Evolutionary conservation across 2,797 vertebrate genomes (phyloP).

Genomic region (Lutra lutra): DNA sequence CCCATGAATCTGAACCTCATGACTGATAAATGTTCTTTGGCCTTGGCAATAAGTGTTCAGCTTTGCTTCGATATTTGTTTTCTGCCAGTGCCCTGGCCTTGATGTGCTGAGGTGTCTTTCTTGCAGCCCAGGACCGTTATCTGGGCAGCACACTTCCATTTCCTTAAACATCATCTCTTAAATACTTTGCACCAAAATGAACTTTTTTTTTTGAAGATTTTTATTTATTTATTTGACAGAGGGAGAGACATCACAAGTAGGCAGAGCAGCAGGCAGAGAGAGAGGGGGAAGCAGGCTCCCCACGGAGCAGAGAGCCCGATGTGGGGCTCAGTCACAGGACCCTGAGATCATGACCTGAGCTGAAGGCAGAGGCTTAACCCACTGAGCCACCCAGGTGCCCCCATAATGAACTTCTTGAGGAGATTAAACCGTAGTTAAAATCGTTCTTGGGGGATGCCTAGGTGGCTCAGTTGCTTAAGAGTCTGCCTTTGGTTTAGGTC

Average conservation of each 20-base stretch:
- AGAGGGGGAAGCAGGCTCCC: too few relatives aligned
- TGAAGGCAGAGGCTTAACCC: too few relatives aligned
- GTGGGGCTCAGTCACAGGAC: too few relatives aligned
- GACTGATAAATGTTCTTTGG: not conserved
- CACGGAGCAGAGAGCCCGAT: too few relatives aligned
- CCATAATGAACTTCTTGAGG: not conserved
- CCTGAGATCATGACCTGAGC: too few relatives aligned
- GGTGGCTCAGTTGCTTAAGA: not conserved
- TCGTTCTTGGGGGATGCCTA: not conserved
- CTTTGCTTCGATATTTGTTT: not conserved
- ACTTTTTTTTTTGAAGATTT: not conserved
- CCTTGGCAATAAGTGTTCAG: not conserved
- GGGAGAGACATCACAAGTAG: too few relatives aligned
- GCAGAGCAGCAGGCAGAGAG: too few relatives aligned
- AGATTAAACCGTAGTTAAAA: not conserved
- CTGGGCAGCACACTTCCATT: slow-evolving; percentile 1
- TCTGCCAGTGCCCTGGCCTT: not conserved
- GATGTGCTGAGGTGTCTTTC: not conserved
- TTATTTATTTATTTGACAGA: too few relatives aligned
- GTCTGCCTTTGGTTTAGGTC: not conserved
- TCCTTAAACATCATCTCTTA: not conserved
- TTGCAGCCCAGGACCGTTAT: not conserved
- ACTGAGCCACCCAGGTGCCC: too few relatives aligned
- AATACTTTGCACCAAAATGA: slow-evolving; percentile 7
- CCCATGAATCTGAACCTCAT: not conserved